Percentiles rank a stretch among this genome's conserved stretches.
These are phyloP conservation scores for Piprites chloris DNA, from an alignment of 2,113 vertebrate genomes.

Conservation along the genomic window DNA sequence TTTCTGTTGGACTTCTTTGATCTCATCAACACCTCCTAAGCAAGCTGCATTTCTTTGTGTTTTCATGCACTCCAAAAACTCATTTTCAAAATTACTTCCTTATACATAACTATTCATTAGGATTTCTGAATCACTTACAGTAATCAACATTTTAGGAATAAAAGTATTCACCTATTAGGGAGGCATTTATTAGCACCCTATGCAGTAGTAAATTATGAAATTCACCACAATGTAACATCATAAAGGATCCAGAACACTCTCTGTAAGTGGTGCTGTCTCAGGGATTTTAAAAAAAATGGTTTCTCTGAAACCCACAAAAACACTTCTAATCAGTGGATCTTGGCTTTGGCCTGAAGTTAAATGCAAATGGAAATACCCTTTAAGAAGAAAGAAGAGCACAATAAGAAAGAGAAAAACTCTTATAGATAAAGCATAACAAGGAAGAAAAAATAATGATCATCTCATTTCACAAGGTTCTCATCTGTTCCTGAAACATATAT, in stretches of 20 bases:
- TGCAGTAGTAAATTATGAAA: neutral
- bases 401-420: neutral
- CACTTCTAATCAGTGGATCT: neutral
- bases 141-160: neutral
- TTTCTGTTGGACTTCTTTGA: slow-evolving; percentile 23
- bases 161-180: neutral
- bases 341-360: neutral
- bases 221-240: neutral
- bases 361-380: neutral
- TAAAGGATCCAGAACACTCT: neutral
- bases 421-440: neutral
- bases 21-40: neutral
- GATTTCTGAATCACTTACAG: slow-evolving; percentile 12
- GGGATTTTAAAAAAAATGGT: neutral
- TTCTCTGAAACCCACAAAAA: neutral
- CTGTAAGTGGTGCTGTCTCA: neutral
- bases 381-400: neutral
- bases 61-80: neutral
- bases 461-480: neutral
- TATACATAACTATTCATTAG: neutral
- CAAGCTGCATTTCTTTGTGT: neutral
- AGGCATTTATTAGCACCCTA: neutral
- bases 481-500: neutral
- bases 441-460: neutral
- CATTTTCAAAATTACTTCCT: slow-evolving; percentile 24